Evolutionary conservation across 2,888 invertebrate genomes (phyloP), one percentile per base, ranked within the genome.

Genomic region (Dinocampus coccinellae): DNA sequence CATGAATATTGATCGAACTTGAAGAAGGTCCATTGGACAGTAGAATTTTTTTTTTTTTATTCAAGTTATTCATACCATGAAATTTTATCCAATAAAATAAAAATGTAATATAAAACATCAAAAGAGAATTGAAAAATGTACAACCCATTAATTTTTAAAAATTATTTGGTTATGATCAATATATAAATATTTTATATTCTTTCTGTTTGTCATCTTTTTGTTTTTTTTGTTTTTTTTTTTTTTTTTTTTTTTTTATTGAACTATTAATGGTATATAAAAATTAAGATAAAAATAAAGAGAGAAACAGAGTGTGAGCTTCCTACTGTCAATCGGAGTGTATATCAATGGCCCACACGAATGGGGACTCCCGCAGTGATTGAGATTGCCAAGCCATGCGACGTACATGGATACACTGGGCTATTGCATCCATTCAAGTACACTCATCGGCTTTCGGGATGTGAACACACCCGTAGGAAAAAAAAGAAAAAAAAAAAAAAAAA

Each of bases 1-100:
- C 77, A 79, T 83, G 83, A 79, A 79, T 79, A 80, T 78, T 78
- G 78, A 80, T 77, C 73, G 73, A 26, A 26, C 26, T 6, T 4
- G 10, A 68, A 72, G 67, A 47, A 64, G 55, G 52, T n/a, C 26
- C n/a, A 47, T 64, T 39, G 47, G 33, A 16, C 22, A 36, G 33
- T 36, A 34, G 36, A 69, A 20, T 20, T 53, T 33, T 29, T 11
- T 26, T 11, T n/a, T n/a, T n/a, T n/a, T n/a, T n/a, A n/a, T n/a
- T n/a, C n/a, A n/a, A 22, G 22, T 55, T 55, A 55, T 24, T 24
- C 53, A 39, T 39, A n/a, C n/a, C n/a, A n/a, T n/a, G n/a, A n/a
- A n/a, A n/a, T n/a, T n/a, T n/a, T n/a, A n/a, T n/a, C n/a, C n/a
- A n/a, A n/a, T n/a, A n/a, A n/a, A n/a, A n/a, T n/a, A n/a, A n/a